Percentiles rank a stretch among this genome's conserved stretches.
phyloP scores from a whole-genome alignment of 2,888 invertebrate genomes.

The Clistopyga incitator region DNA sequence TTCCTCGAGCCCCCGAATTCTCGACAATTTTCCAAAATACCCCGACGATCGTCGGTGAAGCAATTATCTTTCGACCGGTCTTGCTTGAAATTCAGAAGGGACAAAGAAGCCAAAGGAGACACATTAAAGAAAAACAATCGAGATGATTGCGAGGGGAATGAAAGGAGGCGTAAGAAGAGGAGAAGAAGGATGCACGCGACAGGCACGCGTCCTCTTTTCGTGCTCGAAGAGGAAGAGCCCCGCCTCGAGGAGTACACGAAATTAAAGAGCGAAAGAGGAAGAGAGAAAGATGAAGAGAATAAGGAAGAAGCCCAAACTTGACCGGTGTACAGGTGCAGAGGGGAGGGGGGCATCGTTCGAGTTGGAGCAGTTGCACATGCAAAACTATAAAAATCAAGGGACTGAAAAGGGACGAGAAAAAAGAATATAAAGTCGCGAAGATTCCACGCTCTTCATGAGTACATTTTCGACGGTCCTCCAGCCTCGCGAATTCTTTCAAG shows the following conservation, averaged over 20 bases:
- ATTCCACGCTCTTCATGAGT: conserved; percentile 33
- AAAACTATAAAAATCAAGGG: conserved; percentile 17
- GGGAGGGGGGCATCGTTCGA: conserved; percentile 22
- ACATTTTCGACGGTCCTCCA: conserved; percentile 5
- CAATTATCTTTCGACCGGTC: conserved; percentile 61
- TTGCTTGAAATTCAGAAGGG: conserved; percentile 12
- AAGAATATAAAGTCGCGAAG: neutral
- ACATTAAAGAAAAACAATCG: conserved; percentile 57
- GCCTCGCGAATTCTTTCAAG: neutral
- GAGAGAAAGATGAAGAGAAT: neutral
- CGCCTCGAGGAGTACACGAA: conserved; percentile 34
- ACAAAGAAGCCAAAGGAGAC: conserved; percentile 15
- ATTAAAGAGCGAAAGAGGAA: conserved; percentile 16
- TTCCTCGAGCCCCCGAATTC: conserved; percentile 53
- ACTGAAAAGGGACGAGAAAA: neutral
- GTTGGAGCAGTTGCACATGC: conserved; percentile 14
- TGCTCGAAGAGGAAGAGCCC: conserved; percentile 38
- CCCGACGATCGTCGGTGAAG: conserved; percentile 21
- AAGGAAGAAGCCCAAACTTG: conserved; percentile 24
- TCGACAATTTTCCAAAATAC: conserved; percentile 51
- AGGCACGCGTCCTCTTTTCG: conserved; percentile 53
- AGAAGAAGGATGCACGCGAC: conserved; percentile 53
- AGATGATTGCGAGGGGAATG: conserved; percentile 14
- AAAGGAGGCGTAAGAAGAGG: conserved; percentile 23
- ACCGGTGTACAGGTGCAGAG: conserved; percentile 60